Evolutionary conservation across 2,797 vertebrate genomes (phyloP).

Genomic region (Cephalopachus bancanus): DNA sequence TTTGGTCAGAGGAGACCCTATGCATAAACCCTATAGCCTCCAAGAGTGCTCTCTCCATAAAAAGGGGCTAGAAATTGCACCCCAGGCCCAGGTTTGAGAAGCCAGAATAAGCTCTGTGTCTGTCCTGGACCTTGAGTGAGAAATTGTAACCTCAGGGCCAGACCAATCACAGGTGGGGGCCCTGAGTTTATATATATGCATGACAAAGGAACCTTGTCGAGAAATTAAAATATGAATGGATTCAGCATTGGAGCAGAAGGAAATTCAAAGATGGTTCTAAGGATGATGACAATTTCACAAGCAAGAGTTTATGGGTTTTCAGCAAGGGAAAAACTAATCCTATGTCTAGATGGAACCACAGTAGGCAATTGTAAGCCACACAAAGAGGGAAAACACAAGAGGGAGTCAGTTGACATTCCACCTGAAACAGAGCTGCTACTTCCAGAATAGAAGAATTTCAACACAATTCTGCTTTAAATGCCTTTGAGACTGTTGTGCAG

Average conservation of each 20-base stretch:
- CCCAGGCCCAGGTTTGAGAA: neutral
- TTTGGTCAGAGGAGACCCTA: neutral
- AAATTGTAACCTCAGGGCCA: neutral
- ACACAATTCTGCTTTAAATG: constrained; percentile 12
- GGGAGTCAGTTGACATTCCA: neutral
- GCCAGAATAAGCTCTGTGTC: neutral
- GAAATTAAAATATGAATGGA: constrained; percentile 55
- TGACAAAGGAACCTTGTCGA: neutral
- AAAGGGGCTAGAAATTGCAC: neutral
- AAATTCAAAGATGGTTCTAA: constrained; percentile 24
- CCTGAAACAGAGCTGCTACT: neutral
- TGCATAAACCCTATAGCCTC: neutral
- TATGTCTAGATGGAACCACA: neutral
- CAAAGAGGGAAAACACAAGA: neutral
- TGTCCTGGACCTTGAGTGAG: neutral
- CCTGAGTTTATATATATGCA: neutral
- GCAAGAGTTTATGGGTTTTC: constrained; percentile 1
- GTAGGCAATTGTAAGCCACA: neutral
- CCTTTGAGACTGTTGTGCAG: neutral
- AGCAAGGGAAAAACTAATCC: neutral
- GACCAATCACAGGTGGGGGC: neutral
- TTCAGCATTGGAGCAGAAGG: neutral
- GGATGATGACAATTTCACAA: constrained; percentile 1
- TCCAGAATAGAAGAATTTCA: neutral
- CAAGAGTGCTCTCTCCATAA: neutral